Evolutionary conservation across 2,888 invertebrate genomes (phyloP).

Genomic region (Monopis laevigella): DNA sequence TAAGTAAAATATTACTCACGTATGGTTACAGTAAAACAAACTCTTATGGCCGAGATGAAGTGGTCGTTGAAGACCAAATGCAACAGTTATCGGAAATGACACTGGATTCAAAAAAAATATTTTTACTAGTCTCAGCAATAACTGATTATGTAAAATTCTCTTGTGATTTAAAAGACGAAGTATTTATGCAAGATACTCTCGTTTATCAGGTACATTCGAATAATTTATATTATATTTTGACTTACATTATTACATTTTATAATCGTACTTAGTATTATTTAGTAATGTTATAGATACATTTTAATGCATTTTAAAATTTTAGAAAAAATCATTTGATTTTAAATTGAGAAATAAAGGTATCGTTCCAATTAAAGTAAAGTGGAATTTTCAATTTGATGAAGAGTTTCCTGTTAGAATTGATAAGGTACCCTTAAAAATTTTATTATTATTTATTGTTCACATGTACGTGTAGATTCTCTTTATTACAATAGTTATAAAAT

Average conservation of each 20-base stretch:
- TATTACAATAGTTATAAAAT: too few relatives aligned
- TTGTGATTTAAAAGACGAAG: constrained; percentile 43
- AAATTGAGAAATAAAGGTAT: constrained; percentile 41
- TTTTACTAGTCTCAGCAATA: constrained; percentile 54
- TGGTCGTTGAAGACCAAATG: constrained; percentile 34
- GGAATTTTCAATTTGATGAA: constrained; percentile 49
- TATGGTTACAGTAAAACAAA: too few relatives aligned
- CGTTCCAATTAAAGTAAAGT: constrained; percentile 46
- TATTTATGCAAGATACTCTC: constrained; percentile 61
- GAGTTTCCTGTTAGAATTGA: constrained; percentile 47
- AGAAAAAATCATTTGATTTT: constrained; percentile 44
- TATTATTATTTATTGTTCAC: too few relatives aligned
- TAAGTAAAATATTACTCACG: too few relatives aligned
- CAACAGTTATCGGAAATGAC: constrained; percentile 25
- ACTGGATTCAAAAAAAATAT: constrained; percentile 31
- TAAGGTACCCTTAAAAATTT: constrained; percentile 22
- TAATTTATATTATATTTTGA: constrained; percentile 1
- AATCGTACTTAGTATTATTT: too few relatives aligned
- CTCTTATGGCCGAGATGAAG: constrained; percentile 27
- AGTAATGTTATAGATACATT: too few relatives aligned
- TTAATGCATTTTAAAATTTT: constrained; percentile 14
- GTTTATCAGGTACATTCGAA: constrained; percentile 52
- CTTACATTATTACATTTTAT: constrained; percentile 10
- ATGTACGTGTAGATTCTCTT: too few relatives aligned
- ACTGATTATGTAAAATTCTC: constrained; percentile 62